Evolutionary conservation across 2,888 invertebrate genomes (phyloP).

Genomic region (Sesia apiformis): DNA sequence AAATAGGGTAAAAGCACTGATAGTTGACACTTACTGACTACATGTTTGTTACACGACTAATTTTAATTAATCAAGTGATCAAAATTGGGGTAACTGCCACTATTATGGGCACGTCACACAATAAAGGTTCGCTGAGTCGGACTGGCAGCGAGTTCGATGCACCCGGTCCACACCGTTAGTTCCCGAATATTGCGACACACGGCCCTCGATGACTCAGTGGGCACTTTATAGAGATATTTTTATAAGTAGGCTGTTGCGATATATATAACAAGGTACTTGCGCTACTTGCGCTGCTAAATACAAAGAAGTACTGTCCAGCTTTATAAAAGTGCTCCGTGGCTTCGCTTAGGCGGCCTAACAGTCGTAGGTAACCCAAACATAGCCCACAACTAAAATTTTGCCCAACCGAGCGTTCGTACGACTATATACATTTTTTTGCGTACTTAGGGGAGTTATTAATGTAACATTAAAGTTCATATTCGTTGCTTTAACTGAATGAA

Average conservation of each 20-base stretch:
- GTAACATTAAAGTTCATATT: too few species aligned
- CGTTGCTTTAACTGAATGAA: too few species aligned
- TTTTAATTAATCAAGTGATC: background rate
- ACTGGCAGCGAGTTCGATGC: conserved; percentile 47
- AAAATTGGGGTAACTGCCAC: background rate
- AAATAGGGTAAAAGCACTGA: background rate
- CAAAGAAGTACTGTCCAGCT: too few species aligned
- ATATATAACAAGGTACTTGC: background rate
- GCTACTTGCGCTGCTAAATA: background rate
- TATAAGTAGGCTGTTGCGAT: conserved; percentile 28
- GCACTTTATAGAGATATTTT: conserved; percentile 14
- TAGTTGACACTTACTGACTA: background rate
- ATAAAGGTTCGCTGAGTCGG: conserved; percentile 29
- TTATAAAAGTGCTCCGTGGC: too few species aligned
- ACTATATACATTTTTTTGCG: too few species aligned
- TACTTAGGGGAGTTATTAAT: too few species aligned
- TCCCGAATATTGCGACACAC: conserved; percentile 66
- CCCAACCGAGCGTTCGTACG: too few species aligned
- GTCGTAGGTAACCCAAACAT: too few species aligned
- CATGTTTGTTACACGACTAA: background rate
- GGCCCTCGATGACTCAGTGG: conserved; percentile 14
- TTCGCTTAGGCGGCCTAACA: too few species aligned
- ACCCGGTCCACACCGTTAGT: conserved; percentile 52
- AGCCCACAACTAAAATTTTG: too few species aligned
- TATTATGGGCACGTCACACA: conserved; percentile 35